Evolutionary conservation across 2,113 vertebrate species (phyloP), one percentile per base, ranked within the genome.

Genomic region (Mirounga angustirostris): DNA sequence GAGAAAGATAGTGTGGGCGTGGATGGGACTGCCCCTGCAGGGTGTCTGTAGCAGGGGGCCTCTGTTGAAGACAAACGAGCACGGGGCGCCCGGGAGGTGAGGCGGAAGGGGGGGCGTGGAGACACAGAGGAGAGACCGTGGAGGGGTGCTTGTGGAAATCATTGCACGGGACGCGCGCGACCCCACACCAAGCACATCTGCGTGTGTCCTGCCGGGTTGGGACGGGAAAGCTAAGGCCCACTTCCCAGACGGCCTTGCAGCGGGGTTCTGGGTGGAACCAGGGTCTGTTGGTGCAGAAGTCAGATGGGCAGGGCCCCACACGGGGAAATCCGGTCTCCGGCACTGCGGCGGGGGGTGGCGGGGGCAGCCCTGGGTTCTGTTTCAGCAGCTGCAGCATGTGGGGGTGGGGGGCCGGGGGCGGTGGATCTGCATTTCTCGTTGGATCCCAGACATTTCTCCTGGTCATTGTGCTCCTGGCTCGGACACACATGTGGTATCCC

Each of bases 331-430:
- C n/a, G 67, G 9, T 4, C 46, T 30, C 5, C 0, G 2, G 58
- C 58, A 43, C 7, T 33, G 1, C 8, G 46, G 46, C 7, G 46
- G 46, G 46, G 46, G 46, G 46, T 46, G 46, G 46, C 14, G 12
- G 0, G 2, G 5, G 71, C 16, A 8, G 40, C 30, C 40, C n/a
- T 21, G 43, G 10, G 81, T 30, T 43, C 22, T 18, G 58, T 52
- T 33, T n/a, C 19, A 0, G 9, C 58, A 7, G 13, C 3, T 4
- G 65, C 7, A 16, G 59, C n/a, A 2, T 5, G 0, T 9, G 14
- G 50, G 2, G 16, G 12, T 1, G n/a, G 1, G 3, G 3, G 56
- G 30, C 7, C 15, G 0, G 22, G 2, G 36, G 24, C 7, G 1
- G 58, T 14, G 58, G 21, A 2, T 21, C 50, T 11, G 11, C 56